Evolutionary conservation across 2,888 invertebrate genomes (phyloP), one percentile per base, ranked within the genome.

Genomic region (Xestia c-nigrum): DNA sequence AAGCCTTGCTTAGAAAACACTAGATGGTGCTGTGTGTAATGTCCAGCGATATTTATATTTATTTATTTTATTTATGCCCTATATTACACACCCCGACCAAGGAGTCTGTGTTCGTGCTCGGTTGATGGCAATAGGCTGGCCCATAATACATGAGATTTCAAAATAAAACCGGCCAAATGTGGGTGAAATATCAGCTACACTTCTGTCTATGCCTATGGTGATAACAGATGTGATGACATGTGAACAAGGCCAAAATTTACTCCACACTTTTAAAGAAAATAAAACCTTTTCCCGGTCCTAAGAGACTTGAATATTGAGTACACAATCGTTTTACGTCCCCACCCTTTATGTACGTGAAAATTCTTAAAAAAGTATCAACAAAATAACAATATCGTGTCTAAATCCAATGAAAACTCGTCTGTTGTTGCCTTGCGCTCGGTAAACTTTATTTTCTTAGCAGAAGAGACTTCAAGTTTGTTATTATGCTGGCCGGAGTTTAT

Each of bases 391-490:
- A 87, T 80, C 69, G 67, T 67, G 77, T 80, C 81, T 78, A 87
- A 88, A 88, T 82, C 81, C 78, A 86, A 81, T 81, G 77, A 81
- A 82, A 82, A 83, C 81, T 84, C 84, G 50, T 38, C 77, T 74
- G 64, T 80, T 72, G 70, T 59, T 46, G 67, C 75, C 67, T 72
- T 68, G 69, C 73, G 70, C 81, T 74, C 57, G 52, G 71, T 70
- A 79, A 83, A 86, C 80, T 89, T 88, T 83, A 82, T 89, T 86
- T 89, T 86, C 88, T 72, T 57, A 74, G 78, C 80, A 83, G 84
- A 80, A 64, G 80, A 61, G 76, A 72, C 78, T 74, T 65, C 31
- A 75, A 89, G 70, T 86, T 87, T 83, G 68, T 83, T 87, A 85
- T 86, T 84, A 87, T 82, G 80, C 77, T 74, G 77, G 72, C 43